Conservation (phyloP, 2,113 vertebrate species). For the Geococcyx californianus region DNA sequence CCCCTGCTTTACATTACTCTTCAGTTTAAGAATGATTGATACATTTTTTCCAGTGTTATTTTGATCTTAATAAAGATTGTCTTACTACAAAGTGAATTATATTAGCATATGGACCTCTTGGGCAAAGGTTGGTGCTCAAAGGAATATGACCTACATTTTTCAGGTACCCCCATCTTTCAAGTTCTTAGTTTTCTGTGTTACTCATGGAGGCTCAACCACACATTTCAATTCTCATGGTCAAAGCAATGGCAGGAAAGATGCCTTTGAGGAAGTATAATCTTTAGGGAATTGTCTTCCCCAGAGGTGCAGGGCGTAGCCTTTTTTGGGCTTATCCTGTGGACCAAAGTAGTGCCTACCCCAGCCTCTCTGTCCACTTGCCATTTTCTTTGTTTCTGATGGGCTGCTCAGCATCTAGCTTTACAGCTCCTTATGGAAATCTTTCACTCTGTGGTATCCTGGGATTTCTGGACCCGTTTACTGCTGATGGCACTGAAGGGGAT, state of each 20-base stretch:
- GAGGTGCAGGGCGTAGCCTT: neutral
- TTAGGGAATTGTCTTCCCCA: neutral
- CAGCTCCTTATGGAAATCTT: neutral
- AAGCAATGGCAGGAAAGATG: neutral
- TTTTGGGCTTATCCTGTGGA: neutral
- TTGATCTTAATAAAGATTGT: constrained; percentile 44
- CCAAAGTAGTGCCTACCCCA: neutral
- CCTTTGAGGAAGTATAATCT: neutral
- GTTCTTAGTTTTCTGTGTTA: neutral
- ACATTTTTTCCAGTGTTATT: neutral
- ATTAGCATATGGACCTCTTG: neutral
- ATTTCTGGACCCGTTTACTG: neutral
- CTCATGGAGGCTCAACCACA: neutral
- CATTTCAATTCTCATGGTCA: neutral
- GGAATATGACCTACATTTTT: neutral
- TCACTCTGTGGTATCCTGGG: neutral
- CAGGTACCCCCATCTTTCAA: neutral
- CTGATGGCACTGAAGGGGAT: neutral
- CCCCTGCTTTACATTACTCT: neutral
- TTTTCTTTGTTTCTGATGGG: neutral
- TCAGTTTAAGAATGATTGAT: neutral
- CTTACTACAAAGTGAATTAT: constrained; percentile 4
- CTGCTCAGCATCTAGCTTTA: neutral
- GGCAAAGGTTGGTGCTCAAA: neutral
- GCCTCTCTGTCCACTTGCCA: neutral